Percentiles rank a stretch among this genome's conserved stretches.
phyloP scores from a whole-genome alignment of 2,113 vertebrate genomes.

The Aphyosemion australe region DNA sequence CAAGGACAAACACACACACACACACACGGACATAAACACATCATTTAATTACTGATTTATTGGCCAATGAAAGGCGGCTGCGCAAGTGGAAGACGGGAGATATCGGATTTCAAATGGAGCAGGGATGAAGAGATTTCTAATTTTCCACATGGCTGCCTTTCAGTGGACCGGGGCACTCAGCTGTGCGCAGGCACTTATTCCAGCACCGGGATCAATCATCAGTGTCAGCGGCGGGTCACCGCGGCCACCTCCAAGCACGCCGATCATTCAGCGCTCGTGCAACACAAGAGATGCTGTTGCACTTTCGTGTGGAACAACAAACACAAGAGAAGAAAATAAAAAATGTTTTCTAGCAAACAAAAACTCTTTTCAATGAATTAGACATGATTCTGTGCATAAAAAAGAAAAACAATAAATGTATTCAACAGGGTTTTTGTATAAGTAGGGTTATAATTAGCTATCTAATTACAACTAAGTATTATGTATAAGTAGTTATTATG shows the following conservation, averaged over 20 bases:
- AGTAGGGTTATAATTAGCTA: too few relatives aligned
- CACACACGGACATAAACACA: slow-evolving; percentile 44
- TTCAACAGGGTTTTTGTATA: too few relatives aligned
- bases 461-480: too few relatives aligned
- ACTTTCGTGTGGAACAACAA: slow-evolving; percentile 1
- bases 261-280: slow-evolving; percentile 26
- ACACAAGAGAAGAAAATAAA: slow-evolving; percentile 21
- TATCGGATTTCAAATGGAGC: slow-evolving; percentile 80
- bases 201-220: slow-evolving; percentile 77
- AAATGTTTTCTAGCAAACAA: slow-evolving; percentile 10
- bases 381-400: background rate
- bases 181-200: slow-evolving; percentile 68
- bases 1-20: slow-evolving; percentile 34
- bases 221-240: slow-evolving; percentile 68
- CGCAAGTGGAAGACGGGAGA: slow-evolving; percentile 58
- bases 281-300: background rate
- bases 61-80: slow-evolving; percentile 52
- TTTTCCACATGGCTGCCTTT: slow-evolving; percentile 79
- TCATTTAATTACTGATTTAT: slow-evolving; percentile 76
- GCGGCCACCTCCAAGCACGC: slow-evolving; percentile 28
- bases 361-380: background rate
- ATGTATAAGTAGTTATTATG: too few relatives aligned
- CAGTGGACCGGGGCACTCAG: slow-evolving; percentile 51
- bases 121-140: slow-evolving; percentile 81
- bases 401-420: too few relatives aligned